Evolutionary conservation across 2,113 vertebrate genomes (phyloP), one percentile per base, ranked within the genome.

Genomic region (Bagarius yarrelli): DNA sequence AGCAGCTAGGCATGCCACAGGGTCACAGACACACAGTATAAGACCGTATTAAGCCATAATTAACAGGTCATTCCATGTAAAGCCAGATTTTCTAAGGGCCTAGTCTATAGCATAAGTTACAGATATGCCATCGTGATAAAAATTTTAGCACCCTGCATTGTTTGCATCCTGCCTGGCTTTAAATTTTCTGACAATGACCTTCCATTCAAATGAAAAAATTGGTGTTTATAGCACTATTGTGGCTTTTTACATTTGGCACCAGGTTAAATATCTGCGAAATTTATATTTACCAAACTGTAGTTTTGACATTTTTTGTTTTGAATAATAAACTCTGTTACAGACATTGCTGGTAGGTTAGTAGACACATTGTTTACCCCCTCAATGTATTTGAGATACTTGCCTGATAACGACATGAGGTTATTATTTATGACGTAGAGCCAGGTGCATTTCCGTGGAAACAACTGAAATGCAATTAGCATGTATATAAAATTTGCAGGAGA

Each of bases 351-450:
- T 32, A 30, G 27, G 47, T 30, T 30, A 72, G 25, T 21, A 21
- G 52, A 25, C 47, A 53, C 23, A 32, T 11, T 3, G 27, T 32
- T 32, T 72, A 72, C 4, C 50, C 1, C 5, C 3, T n/a, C 12
- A 66, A 47, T 78, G 23, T 30, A 78, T 15, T 60, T 57, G 9
- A 57, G 34, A 55, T 52, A 92, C 95, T 69, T 90, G 99, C 98
- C 98, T 88, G 97, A 99, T 89, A 99, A 88, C 84, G 98, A 99
- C 97, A 99, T 99, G 76, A 99, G 91, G 90, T 95, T 98, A 91
- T 99, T 98, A 93, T 99, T 99, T 94, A 99, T 99, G 34, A 99
- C 93, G 1, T 99, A 98, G 0, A 99, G 93, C 98, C 98, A 99
- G 0, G 95, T 98, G 81, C 98, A 99, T 83, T 95, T 95, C 23